Evolutionary conservation across 2,113 vertebrate species (phyloP).

Genomic region (Erinaceus europaeus): DNA sequence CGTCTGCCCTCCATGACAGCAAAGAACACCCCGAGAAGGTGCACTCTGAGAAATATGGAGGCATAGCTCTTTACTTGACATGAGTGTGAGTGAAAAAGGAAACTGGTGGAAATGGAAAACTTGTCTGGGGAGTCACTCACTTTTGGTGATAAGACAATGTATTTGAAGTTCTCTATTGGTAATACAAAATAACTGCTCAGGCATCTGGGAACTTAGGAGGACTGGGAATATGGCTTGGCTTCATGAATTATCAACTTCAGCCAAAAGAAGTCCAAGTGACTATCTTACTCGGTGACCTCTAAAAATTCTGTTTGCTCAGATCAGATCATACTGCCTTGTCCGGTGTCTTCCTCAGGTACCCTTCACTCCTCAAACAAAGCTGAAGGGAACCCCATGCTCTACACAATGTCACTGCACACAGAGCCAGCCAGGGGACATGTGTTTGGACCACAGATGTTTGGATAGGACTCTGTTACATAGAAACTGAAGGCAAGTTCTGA

Average conservation of each 20-base stretch:
- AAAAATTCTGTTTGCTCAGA: background rate
- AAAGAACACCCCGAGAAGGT: background rate
- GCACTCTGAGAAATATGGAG: background rate
- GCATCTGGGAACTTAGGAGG: background rate
- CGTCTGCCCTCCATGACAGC: background rate
- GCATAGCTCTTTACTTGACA: background rate
- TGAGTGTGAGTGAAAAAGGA: background rate
- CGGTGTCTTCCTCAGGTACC: background rate
- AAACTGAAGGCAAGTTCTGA: background rate
- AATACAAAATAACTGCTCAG: slow-evolving; percentile 18
- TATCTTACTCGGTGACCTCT: background rate
- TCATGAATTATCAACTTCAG: background rate
- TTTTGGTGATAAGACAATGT: background rate
- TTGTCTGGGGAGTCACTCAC: background rate
- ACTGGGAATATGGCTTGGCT: background rate
- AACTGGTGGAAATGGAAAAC: background rate
- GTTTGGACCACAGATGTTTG: background rate
- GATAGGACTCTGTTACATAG: background rate
- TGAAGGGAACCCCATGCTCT: rapidly evolving
- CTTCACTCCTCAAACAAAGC: background rate
- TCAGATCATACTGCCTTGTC: slow-evolving; percentile 9
- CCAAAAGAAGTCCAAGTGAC: slow-evolving; percentile 5
- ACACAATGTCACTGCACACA: rapidly evolving
- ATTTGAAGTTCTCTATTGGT: background rate
- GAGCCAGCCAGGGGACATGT: background rate